Percentiles rank a stretch among this genome's conserved stretches.
Evolutionary conservation across 1,140 invertebrate species (phyloP).

Genomic region (Lepidostoma basale): DNA sequence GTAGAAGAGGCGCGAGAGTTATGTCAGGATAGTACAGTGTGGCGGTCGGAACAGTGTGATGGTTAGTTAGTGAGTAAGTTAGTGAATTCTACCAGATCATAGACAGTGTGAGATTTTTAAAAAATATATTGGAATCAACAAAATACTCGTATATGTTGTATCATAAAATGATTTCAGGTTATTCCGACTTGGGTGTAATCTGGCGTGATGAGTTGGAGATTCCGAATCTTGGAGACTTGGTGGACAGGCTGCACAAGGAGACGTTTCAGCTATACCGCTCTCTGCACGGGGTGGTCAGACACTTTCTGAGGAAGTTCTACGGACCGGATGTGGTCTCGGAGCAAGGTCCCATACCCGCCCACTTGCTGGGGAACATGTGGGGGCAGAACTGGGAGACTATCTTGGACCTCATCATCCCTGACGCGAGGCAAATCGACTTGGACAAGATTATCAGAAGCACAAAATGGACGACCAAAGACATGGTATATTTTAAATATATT

Average conservation of each 20-base stretch:
- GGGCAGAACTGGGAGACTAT: slow-evolving; percentile 66
- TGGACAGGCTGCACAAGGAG: slow-evolving; percentile 62
- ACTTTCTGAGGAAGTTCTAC: slow-evolving; percentile 51
- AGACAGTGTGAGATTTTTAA: too few species aligned
- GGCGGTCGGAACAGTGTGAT: too few species aligned
- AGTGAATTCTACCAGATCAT: too few species aligned
- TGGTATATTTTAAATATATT: too few species aligned
- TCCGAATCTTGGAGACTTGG: slow-evolving; percentile 57
- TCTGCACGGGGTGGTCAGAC: slow-evolving; percentile 70
- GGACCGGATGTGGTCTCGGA: slow-evolving; percentile 47
- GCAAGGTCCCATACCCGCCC: slow-evolving; percentile 69
- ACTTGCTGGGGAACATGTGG: slow-evolving; percentile 70
- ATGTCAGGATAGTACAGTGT: too few species aligned
- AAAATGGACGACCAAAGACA: slow-evolving; percentile 65
- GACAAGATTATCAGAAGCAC: slow-evolving; percentile 57
- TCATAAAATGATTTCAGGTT: slow-evolving; percentile 55
- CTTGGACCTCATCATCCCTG: slow-evolving; percentile 56
- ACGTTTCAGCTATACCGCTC: slow-evolving; percentile 70
- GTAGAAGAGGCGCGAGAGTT: too few species aligned
- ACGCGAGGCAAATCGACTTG: slow-evolving; percentile 54
- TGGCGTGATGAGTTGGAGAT: slow-evolving; percentile 69
- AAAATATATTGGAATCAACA: too few species aligned
- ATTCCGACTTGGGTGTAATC: slow-evolving; percentile 63
- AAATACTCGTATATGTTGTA: slow-evolving; percentile 29
- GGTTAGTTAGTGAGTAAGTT: too few species aligned